A percentile compares a stretch with the other conserved stretches of the same genome.
Conservation (phyloP, 2,888 invertebrate species). For the Nymphalis polychloros region DNA sequence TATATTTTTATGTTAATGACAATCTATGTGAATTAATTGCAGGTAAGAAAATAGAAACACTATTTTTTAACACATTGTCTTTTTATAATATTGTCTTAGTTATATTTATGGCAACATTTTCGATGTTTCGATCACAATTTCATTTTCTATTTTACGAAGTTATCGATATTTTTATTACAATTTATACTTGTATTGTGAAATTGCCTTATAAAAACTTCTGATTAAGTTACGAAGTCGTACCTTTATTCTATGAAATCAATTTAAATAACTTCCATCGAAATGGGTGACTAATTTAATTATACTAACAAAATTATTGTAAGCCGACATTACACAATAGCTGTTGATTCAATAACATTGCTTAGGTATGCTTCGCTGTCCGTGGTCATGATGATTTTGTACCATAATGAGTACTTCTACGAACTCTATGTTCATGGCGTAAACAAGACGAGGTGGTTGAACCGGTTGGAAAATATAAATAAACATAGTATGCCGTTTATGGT, state of each 20-base stretch:
- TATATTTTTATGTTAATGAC: no score
- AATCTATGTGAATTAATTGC: no score
- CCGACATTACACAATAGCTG: conserved; percentile 26
- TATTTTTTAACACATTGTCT: no score
- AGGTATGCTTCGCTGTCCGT: conserved; percentile 32
- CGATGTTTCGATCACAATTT: not conserved
- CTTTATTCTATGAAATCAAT: conserved; percentile 3
- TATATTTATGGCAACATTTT: no score
- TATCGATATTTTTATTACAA: not conserved
- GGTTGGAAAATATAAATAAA: conserved; percentile 43
- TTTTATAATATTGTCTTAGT: no score
- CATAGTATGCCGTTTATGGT: conserved; percentile 15
- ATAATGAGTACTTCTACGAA: conserved; percentile 51
- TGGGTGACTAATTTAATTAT: conserved; percentile 22
- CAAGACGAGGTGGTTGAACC: conserved; percentile 43
- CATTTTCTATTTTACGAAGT: not conserved
- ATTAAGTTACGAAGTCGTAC: not conserved
- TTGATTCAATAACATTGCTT: conserved; percentile 27
- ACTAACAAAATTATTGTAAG: conserved; percentile 23
- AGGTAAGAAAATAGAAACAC: no score
- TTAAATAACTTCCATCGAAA: conserved; percentile 17
- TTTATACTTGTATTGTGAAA: not conserved
- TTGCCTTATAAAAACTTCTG: not conserved
- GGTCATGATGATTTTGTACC: conserved; percentile 48
- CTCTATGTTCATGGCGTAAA: conserved; percentile 38